A percentile compares a stretch with the other conserved stretches of the same genome.
Evolutionary conservation across 2,888 invertebrate genomes (phyloP).

Genomic region (Eremobia ochroleuca): DNA sequence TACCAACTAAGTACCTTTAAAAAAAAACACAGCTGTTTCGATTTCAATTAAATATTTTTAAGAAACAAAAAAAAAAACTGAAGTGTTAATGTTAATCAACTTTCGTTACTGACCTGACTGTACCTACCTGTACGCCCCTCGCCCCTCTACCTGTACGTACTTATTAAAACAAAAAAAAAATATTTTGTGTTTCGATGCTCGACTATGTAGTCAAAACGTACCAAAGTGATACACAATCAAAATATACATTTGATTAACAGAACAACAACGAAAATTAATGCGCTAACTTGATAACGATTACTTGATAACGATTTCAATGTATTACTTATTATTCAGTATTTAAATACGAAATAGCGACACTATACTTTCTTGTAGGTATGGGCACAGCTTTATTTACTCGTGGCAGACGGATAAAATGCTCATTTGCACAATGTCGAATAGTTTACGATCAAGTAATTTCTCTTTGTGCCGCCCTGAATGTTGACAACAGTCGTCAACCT

Average conservation of each 20-base stretch:
- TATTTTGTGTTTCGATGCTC: not conserved
- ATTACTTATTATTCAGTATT: not conserved
- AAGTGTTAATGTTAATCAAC: not conserved
- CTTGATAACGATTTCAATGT: constrained; percentile 26
- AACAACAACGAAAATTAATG: constrained; percentile 34
- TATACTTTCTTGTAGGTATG: not conserved
- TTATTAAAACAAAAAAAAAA: not conserved
- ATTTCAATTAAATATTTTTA: not conserved
- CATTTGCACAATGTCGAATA: not conserved
- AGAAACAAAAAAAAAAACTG: no score
- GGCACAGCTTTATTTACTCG: not conserved
- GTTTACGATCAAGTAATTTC: constrained; percentile 16
- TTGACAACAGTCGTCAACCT: constrained; percentile 49
- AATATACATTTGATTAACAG: constrained; percentile 29
- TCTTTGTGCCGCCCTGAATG: constrained; percentile 32
- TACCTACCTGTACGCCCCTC: not conserved
- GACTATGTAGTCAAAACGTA: not conserved
- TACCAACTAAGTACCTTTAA: not conserved
- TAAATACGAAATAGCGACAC: not conserved
- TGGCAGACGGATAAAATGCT: not conserved
- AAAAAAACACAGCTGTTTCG: not conserved
- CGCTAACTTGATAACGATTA: constrained; percentile 38
- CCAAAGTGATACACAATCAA: constrained; percentile 35
- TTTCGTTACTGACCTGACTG: not conserved
- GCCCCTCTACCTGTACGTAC: not conserved